Percentiles rank a stretch among this genome's conserved stretches.
These are phyloP conservation scores for Hippopotamyrus pictus DNA, from an alignment of 2,797 vertebrate species.

Conservation along the genomic window DNA sequence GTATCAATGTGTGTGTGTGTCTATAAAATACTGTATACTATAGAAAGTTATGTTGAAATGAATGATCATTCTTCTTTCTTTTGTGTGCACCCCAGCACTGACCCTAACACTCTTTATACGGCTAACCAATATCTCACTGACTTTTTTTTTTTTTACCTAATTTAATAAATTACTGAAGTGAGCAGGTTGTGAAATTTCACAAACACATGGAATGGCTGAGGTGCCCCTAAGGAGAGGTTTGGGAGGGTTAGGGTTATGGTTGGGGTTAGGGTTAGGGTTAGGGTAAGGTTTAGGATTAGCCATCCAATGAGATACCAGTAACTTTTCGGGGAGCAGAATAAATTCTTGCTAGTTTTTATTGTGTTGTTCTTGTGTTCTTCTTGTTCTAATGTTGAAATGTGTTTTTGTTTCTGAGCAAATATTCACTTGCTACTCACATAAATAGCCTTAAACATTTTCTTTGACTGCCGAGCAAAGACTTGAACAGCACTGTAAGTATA, in stretches of 20 bases:
- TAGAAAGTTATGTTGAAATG: not conserved
- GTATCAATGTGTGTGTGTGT: not conserved
- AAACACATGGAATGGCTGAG: not conserved
- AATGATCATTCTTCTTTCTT: no score
- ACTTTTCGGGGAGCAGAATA: not conserved
- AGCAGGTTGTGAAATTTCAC: not conserved
- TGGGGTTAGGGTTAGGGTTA: no score
- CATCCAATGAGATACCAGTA: not conserved
- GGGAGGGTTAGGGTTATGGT: no score
- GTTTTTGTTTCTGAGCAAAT: not conserved
- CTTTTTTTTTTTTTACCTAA: not conserved
- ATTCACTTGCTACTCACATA: not conserved
- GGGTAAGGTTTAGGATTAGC: no score
- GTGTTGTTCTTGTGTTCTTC: not conserved
- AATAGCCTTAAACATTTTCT: not conserved
- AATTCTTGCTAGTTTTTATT: not conserved
- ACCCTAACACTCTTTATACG: not conserved
- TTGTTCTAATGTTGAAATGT: not conserved
- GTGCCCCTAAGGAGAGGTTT: no score
- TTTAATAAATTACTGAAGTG: not conserved
- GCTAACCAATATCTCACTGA: not conserved
- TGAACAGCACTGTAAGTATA: conserved; percentile 39
- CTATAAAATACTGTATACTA: no score
- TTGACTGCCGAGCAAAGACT: conserved; percentile 41
- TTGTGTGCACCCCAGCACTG: not conserved